Evolutionary conservation across 1,140 invertebrate species (phyloP), one percentile per base, ranked within the genome.

Genomic region (Gryllus bimaculatus): DNA sequence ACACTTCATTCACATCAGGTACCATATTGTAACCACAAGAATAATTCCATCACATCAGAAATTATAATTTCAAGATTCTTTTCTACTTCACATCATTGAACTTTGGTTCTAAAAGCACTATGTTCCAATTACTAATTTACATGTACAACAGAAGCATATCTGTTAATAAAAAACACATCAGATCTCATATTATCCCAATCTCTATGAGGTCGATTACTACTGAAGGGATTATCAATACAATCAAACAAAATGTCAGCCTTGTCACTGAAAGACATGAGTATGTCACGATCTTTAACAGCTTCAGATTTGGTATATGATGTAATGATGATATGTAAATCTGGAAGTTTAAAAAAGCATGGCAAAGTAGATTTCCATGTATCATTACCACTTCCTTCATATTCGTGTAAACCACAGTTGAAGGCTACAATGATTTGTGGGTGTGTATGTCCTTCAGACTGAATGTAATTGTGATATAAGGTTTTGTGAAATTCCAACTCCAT

Each of bases 331-430:
- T 39, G 47, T 18, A 18, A 18, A 39, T 77, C 20, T 13, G 47
- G 5, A 8, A 26, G 18, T 18, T 48, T 10, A 10, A 77, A n/a
- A 13, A 77, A 48, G 48, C 18, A 77, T 18, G 76, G 76, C 76
- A 77, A 8, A n/a, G 76, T 8, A 18, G 20, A 18, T 8, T 77
- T 77, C 76, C 76, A 77, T 8, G 76, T 39, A 77, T 77, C 76
- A 39, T 21, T 39, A 12, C 0, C 76, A 77, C 39, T 77, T n/a
- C 39, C 76, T 21, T 80, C 75, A 77, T 66, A 49, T 26, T 80
- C 79, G 13, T 77, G 79, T 0, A 80, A 20, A 6, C 79, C 79
- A 26, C 74, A 75, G 48, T 80, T 80, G 54, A 80, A 80, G 48
- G 76, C 75, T 39, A 80, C 20, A 20, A 80, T 77, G 4, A 80